Evolutionary conservation across 2,113 vertebrate genomes (phyloP), one percentile per base, ranked within the genome.

Genomic region (Girardinichthys multiradiatus): DNA sequence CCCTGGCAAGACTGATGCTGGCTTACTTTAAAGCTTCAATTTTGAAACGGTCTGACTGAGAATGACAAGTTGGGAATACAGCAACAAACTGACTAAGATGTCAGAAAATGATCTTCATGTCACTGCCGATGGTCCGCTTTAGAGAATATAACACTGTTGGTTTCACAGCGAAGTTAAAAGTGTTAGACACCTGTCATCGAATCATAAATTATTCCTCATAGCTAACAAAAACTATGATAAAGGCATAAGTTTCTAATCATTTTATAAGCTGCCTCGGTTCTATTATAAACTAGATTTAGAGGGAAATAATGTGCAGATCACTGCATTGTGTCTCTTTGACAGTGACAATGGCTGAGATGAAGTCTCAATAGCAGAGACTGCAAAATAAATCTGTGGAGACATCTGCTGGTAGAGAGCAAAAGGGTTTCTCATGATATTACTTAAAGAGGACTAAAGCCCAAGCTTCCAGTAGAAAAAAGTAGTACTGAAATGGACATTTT

Each of bases 341-440:
- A 24, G 24, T 54, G 17, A 54, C 9, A n/a, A 54, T 24, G 19
- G 21, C 19, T 51, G 48, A n/a, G 24, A n/a, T 24, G 21, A 51
- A 24, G 19, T 54, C 9, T 21, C 45, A 17, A 48, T 19, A 8
- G 6, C 21, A n/a, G 48, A 24, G 48, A 11, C 48, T 54, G 24
- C 8, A 54, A n/a, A 54, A n/a, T 54, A 54, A 24, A 54, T 24
- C 62, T 64, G 35, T 64, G n/a, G n/a, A 13, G 35, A 64, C 62
- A 42, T 64, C 62, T 64, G n/a, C 35, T 64, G 62, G 62, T 42
- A 26, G 61, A 63, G n/a, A 37, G 31, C 19, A 61, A 1, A 31
- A 61, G 28, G 10, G 1, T 13, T 10, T 10, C 29, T 19, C 11
- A 35, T 6, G 17, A 24, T 51, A 24, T 21, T 51, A 7, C 19